Conservation (phyloP, 2,797 vertebrate species). For the Lepus oiostolus region DNA sequence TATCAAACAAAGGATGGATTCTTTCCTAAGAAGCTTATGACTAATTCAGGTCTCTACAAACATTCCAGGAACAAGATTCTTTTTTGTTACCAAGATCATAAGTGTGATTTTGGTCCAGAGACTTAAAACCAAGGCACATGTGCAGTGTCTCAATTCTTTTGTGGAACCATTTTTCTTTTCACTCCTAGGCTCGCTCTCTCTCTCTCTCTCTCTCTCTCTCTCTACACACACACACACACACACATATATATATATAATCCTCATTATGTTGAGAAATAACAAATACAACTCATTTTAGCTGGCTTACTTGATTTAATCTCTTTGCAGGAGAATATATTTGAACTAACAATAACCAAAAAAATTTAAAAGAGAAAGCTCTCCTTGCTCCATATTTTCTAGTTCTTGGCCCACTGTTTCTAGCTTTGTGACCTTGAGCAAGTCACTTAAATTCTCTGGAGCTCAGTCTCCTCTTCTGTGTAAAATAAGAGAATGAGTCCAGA, state of each 20-base stretch:
- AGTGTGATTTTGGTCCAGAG: slow-evolving; percentile 72
- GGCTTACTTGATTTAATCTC: slow-evolving; percentile 56
- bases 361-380: slow-evolving; percentile 51
- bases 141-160: slow-evolving; percentile 58
- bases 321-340: slow-evolving; percentile 20
- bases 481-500: slow-evolving; percentile 33
- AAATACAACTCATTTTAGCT: slow-evolving; percentile 41
- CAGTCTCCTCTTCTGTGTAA: slow-evolving; percentile 20
- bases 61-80: slow-evolving; percentile 79
- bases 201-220: too few species aligned
- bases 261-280: slow-evolving; percentile 56
- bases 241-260: neutral
- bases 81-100: slow-evolving; percentile 77
- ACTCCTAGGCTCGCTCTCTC: neutral
- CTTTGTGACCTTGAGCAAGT: slow-evolving; percentile 34
- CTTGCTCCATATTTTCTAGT: slow-evolving; percentile 6
- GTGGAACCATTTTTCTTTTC: slow-evolving; percentile 27
- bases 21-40: slow-evolving; percentile 82
- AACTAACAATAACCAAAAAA: slow-evolving; percentile 34
- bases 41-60: slow-evolving; percentile 77
- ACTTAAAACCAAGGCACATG: slow-evolving; percentile 68
- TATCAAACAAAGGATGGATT: slow-evolving; percentile 79
- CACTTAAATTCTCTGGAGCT: slow-evolving; percentile 41
- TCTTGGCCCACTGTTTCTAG: slow-evolving; percentile 3
- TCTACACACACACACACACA: too few species aligned